Conservation (phyloP, 1,140 invertebrate species). For the Pachypeltis micranthus region DNA sequence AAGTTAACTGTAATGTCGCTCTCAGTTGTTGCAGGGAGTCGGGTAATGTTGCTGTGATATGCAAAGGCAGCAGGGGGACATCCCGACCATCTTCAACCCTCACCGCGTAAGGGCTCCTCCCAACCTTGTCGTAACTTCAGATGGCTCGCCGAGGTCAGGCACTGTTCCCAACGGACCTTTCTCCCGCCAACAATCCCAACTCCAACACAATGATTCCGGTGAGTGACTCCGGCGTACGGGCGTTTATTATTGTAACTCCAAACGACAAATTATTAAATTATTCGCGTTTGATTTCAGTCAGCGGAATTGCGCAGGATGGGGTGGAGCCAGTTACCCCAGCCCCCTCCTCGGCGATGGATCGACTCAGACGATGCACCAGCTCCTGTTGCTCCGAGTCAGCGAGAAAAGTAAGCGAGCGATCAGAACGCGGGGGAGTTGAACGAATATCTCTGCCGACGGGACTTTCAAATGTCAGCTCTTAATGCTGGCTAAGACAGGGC, state of each 20-base stretch:
- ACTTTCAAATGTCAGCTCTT: no score
- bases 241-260: no score
- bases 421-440: no score
- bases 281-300: slow-evolving; percentile 32
- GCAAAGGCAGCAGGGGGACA: slow-evolving; percentile 45
- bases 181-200: slow-evolving; percentile 33
- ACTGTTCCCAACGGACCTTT: slow-evolving; percentile 42
- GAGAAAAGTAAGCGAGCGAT: slow-evolving; percentile 54
- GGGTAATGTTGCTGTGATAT: slow-evolving; percentile 25
- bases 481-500: no score
- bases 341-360: slow-evolving; percentile 29
- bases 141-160: slow-evolving; percentile 33
- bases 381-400: slow-evolving; percentile 58
- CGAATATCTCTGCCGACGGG: no score
- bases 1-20: no score
- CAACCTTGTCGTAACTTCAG: slow-evolving; percentile 38
- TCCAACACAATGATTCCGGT: slow-evolving; percentile 43
- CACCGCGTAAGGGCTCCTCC: slow-evolving; percentile 55
- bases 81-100: slow-evolving; percentile 62
- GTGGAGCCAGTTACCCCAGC: slow-evolving; percentile 35
- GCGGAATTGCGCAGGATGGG: slow-evolving; percentile 42
- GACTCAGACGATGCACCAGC: slow-evolving; percentile 42
- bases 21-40: background rate
- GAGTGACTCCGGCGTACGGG: no score
- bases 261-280: no score